Evolutionary conservation across 1,140 invertebrate genomes (phyloP), one percentile per base, ranked within the genome.

Genomic region (Drosophila oshimai): DNA sequence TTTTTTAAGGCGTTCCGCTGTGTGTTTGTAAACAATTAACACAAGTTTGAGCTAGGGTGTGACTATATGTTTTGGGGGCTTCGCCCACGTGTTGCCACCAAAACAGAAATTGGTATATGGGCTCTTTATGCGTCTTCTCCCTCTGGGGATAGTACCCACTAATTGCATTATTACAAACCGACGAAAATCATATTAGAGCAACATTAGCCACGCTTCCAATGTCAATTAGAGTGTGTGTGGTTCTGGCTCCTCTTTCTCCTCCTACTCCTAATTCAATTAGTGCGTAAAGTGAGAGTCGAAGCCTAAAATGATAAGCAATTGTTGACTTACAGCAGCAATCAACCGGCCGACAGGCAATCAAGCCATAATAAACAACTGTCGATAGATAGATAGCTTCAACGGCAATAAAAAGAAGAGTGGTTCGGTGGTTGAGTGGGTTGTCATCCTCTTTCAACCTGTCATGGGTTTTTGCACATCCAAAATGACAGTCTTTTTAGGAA

Each of bases 261-360:
- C 58, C 36, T 6, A 42, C 33, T 46, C 24, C 33, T 84, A 84
- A 84, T 86, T 84, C 70, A 84, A 84, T 84, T 86, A 86, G 80
- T 75, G 70, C 50, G 70, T 62, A 68, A 74, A 84, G 75, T 64
- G 57, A 73, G 78, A 84, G 74, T 73, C 46, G 34, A 24, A 73
- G 70, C 69, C 51, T n/a, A 33, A 46, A 74, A 68, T 68, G 42
- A 73, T 34, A 29, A 33, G 29, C 53, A 62, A 60, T 62, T 54
- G 60, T 34, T 37, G 37, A 53, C 64, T 68, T 57, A 46, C 60
- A 53, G 73, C 68, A 18, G 39, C 50, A 61, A 60, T 71, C 61
- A 64, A 31, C 41, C 15, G 41, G 55, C 58, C 9, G 54, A 60
- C 77, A 81, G 41, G 53, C 64, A 70, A 80, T 80, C 76, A 71